phyloP scores from a whole-genome alignment of 2,113 vertebrate species.

The Caracal caracal region DNA sequence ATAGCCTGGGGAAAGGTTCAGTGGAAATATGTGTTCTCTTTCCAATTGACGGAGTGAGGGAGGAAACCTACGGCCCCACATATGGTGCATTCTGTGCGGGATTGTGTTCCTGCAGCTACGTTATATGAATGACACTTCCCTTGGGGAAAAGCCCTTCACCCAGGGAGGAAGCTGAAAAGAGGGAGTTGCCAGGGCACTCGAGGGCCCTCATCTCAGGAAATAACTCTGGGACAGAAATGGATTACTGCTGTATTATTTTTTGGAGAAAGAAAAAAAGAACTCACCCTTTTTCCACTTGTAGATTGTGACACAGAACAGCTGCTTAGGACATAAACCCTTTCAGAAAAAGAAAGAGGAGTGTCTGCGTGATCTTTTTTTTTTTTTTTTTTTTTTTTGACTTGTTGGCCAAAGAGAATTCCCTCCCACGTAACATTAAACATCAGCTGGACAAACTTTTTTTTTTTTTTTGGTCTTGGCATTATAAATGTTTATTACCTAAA shows the following conservation, averaged over 20 bases:
- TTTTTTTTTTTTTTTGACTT: not conserved
- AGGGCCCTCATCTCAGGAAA: constrained; percentile 73
- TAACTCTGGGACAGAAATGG: constrained; percentile 64
- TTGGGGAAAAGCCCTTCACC: constrained; percentile 59
- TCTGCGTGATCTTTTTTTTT: not conserved
- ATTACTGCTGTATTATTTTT: constrained; percentile 75
- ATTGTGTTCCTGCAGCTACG: not conserved
- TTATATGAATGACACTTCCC: constrained; percentile 64
- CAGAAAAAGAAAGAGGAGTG: constrained; percentile 49
- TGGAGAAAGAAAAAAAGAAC: constrained; percentile 76
- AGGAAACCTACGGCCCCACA: constrained; percentile 51
- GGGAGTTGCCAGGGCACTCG: constrained; percentile 64
- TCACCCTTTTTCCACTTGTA: constrained; percentile 48
- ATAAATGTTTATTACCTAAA: constrained; percentile 23
- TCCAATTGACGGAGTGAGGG: constrained; percentile 5
- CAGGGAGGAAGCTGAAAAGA: constrained; percentile 64
- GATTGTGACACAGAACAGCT: constrained; percentile 70
- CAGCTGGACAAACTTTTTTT: constrained; percentile 10
- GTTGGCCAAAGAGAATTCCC: constrained; percentile 52
- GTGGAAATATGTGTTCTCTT: constrained; percentile 59
- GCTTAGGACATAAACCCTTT: constrained; percentile 56
- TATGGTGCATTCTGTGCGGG: not conserved
- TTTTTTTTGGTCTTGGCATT: constrained; percentile 31
- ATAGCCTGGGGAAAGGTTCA: not conserved
- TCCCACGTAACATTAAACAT: constrained; percentile 60